Evolutionary conservation across 2,888 invertebrate species (phyloP), one percentile per base, ranked within the genome.

Genomic region (Diadromus collaris): DNA sequence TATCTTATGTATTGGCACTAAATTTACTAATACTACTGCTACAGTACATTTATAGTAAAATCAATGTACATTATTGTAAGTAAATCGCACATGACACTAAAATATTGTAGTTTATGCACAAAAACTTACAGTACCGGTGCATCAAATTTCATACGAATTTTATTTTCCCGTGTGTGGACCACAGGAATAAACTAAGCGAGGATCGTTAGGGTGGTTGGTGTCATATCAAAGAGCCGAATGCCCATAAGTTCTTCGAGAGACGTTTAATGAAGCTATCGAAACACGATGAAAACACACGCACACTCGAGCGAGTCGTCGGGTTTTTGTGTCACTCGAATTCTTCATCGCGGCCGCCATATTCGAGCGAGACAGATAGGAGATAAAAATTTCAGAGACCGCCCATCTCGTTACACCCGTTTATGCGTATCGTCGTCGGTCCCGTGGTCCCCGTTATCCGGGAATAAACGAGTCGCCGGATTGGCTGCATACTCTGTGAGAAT

Each of bases 401-500:
- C 80, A 79, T 78, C 63, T 48, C 48, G 63, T 60, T 63, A 64
- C 51, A 72, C 44, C 67, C 76, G 69, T 54, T 69, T 27, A 21
- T 60, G n/a, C 54, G 51, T 32, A 44, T 61, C 32, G 38, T 38
- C 54, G 24, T 46, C 56, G 7, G 69, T 38, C 60, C 61, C 48
- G 46, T 29, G 46, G 67, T n/a, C 51, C 41, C 21, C 67, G 27
- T 73, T 56, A 78, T 79, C 64, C 58, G 76, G 65, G 46, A n/a
- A 79, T 63, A 74, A 73, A 24, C 56, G 67, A 68, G 63, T 68
- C 73, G 48, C 21, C 44, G 67, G 81, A 81, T 81, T 80, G 75
- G 81, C 48, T 65, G 71, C n/a, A 68, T 34, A 48, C 61, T 76
- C 63, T 72, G 70, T 73, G 68, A 69, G 81, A 78, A 71, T 21